Evolutionary conservation across 2,888 invertebrate genomes (phyloP).

Genomic region (Acrobasis suavella): DNA sequence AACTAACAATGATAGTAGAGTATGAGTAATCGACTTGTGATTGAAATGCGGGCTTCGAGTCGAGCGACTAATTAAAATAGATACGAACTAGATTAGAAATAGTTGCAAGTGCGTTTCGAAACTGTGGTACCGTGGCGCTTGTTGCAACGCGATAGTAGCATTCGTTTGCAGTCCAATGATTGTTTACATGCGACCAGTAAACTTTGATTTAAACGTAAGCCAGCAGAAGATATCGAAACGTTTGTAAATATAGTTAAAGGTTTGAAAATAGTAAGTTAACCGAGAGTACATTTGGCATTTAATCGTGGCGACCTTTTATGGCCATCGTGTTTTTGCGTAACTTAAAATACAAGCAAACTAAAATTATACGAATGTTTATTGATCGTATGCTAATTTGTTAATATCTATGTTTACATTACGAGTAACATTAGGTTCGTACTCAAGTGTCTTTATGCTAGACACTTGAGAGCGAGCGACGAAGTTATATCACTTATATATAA

Average conservation of each 20-base stretch:
- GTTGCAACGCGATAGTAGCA: conserved; percentile 40
- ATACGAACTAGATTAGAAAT: conserved; percentile 66
- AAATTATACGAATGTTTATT: not conserved
- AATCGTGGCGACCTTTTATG: conserved; percentile 58
- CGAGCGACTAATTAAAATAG: conserved; percentile 64
- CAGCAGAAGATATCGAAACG: conserved; percentile 43
- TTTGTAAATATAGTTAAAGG: not conserved
- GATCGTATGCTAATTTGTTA: not conserved
- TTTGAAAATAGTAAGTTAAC: conserved; percentile 29
- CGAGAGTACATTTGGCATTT: conserved; percentile 49
- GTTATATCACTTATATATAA: too few relatives aligned
- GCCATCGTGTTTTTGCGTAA: conserved; percentile 57
- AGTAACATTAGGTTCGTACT: not conserved
- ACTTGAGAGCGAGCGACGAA: too few relatives aligned
- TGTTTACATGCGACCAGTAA: conserved; percentile 35
- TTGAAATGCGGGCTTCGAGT: conserved; percentile 50
- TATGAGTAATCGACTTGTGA: conserved; percentile 54
- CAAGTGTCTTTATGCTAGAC: too few relatives aligned
- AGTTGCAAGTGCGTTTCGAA: conserved; percentile 63
- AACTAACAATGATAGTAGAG: conserved; percentile 48
- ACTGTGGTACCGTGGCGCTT: conserved; percentile 43
- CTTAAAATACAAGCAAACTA: conserved; percentile 34
- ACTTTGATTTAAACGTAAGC: conserved; percentile 34
- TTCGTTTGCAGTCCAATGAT: conserved; percentile 51
- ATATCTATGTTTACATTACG: not conserved